Conservation (phyloP, 1,140 invertebrate species). For the Branchinecta lindahli region DNA sequence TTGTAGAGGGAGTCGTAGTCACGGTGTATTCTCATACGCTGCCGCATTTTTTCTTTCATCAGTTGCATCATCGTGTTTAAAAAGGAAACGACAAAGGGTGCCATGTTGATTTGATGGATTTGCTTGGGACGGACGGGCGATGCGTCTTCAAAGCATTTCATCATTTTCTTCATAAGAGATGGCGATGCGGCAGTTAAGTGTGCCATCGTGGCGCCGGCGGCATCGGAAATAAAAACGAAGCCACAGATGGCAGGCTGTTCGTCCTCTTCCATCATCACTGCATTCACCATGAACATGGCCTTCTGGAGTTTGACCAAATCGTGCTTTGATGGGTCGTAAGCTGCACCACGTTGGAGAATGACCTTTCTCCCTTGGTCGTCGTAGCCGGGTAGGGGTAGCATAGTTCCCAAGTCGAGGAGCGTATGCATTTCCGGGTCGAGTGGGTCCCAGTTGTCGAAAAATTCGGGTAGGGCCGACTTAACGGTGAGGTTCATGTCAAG, state of each 20-base stretch:
- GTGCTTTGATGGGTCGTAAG: slow-evolving; percentile 34
- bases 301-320: slow-evolving; percentile 30
- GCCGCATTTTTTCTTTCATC: slow-evolving; percentile 18
- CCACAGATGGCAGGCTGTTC: slow-evolving; percentile 10
- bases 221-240: slow-evolving; percentile 24
- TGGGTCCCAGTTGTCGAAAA: slow-evolving; percentile 34
- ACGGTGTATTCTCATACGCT: slow-evolving; percentile 40
- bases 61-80: slow-evolving; percentile 12
- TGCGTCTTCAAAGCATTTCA: slow-evolving; percentile 19
- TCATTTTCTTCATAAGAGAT: slow-evolving; percentile 25
- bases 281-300: slow-evolving; percentile 33
- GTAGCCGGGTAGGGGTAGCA: slow-evolving; percentile 56
- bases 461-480: slow-evolving; percentile 34
- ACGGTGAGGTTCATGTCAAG: slow-evolving; percentile 36
- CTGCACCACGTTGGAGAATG: slow-evolving; percentile 41
- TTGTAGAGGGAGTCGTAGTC: slow-evolving; percentile 54
- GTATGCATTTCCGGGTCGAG: slow-evolving; percentile 30
- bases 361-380: slow-evolving; percentile 59
- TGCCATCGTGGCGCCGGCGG: slow-evolving; percentile 22
- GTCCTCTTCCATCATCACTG: slow-evolving; percentile 34
- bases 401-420: slow-evolving; percentile 41
- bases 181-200: slow-evolving; percentile 25
- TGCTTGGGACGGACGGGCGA: slow-evolving; percentile 12
- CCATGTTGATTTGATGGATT: slow-evolving; percentile 7
- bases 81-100: background rate